Evolutionary conservation across 2,888 invertebrate genomes (phyloP), one percentile per base, ranked within the genome.

Genomic region (Himalopsyche anomala): DNA sequence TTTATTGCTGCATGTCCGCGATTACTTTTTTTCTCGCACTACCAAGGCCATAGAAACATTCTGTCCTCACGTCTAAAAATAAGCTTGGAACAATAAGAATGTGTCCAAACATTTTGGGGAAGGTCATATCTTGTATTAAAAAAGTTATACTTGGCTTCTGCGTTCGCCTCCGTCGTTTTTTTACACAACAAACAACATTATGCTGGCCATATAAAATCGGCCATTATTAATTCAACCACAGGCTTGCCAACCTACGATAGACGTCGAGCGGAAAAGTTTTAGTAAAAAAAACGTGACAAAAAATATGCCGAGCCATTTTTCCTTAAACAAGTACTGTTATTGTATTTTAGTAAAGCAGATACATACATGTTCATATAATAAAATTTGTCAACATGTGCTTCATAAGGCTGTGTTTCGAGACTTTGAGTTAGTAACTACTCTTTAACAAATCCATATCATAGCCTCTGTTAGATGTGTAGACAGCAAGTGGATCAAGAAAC

Each of bases 171-270:
- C 56, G 56, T 8, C 56, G 8, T 17, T 56, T 56, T 56, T 56
- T 19, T n/a, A 8, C 45, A 40, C n/a, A n/a, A 19, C 56, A 56
- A n/a, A 56, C 56, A 56, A 56, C 56, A 56, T 56, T 56, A 19
- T 19, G 56, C 56, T 11, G 56, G n/a, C 56, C 56, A 56, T 56
- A 19, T 56, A 56, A 56, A 56, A 56, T 56, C 56, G 56, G 56
- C n/a, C n/a, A 56, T 56, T 56, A 56, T 56, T 56, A 56, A 56
- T 56, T 56, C 56, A 56, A 17, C 1, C 56, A 17, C n/a, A n/a
- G 56, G 56, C 56, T 56, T 56, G 17, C n/a, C 8, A 45, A 45
- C 45, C 45, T 11, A 45, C 45, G 9, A 11, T 9, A 45, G 8
- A 45, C 45, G 42, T 8, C 42, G 42, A 42, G 3, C 42, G 45